These are phyloP conservation scores for Callinectes sapidus DNA, from an alignment of 2,888 invertebrate genomes.

Conservation along the genomic window DNA sequence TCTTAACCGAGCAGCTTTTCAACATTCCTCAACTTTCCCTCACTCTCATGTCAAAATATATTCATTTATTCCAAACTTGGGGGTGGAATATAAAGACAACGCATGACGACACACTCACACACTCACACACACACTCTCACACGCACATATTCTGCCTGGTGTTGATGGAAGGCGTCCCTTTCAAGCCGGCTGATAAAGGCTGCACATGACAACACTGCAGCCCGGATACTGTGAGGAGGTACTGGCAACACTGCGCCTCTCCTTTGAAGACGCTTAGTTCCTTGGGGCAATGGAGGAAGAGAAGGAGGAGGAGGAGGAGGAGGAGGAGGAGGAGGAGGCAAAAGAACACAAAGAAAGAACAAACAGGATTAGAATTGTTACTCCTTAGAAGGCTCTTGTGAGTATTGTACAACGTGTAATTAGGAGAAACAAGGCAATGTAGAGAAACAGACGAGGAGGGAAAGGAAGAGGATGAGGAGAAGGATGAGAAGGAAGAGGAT, in stretches of 20 bases:
- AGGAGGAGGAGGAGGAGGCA: conserved; percentile 29
- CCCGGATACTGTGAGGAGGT: background rate
- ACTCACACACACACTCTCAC: no score
- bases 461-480: background rate
- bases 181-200: background rate
- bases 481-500: background rate
- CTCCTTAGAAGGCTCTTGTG: no score
- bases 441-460: background rate
- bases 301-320: conserved; percentile 27
- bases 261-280: conserved; percentile 40
- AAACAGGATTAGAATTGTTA: no score
- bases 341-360: no score
- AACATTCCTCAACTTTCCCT: conserved; percentile 34
- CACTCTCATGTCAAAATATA: conserved; percentile 7
- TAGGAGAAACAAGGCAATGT: background rate
- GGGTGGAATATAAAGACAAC: background rate
- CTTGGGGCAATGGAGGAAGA: background rate
- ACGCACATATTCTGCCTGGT: conserved; percentile 1
- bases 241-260: background rate
- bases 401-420: no score
- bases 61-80: background rate
- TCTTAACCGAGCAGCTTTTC: background rate
- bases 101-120: background rate
- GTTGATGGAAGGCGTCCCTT: background rate
- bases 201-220: background rate